Evolutionary conservation across 2,888 invertebrate genomes (phyloP), one percentile per base, ranked within the genome.

Genomic region (Drosophila testacea): DNA sequence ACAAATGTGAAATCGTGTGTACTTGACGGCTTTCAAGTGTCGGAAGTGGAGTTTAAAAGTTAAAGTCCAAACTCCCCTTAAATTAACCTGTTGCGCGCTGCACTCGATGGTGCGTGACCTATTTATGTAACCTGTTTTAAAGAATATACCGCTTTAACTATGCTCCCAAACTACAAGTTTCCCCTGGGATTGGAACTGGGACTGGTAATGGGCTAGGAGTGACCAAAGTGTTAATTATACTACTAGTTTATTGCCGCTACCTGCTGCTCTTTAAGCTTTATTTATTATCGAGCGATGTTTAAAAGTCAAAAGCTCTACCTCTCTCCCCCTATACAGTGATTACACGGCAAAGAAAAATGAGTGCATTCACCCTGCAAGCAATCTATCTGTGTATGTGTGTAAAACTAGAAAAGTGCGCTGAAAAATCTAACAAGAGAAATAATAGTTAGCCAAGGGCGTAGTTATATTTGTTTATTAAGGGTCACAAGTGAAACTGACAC

Each of bases 81-180:
- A 22, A 46, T 76, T 71, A 75, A 86, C 87, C 87, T 83, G 89
- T 88, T 87, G 89, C 71, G 86, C 84, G 81, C 65, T 83, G 89
- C 89, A 78, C 75, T 88, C 83, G 77, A 71, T 88, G 84, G 84
- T 89, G 85, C 88, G 88, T 88, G 88, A 88, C 91, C 85, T 76
- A 91, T 91, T 91, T 91, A 90, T 90, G 89, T 90, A 91, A 91
- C 91, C 91, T 90, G 91, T 91, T 91, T 79, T 64, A 68, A 81
- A 76, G 76, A 79, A 83, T 75, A 76, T 62, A 83, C 83, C 83
- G 79, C 75, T 76, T 69, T 63, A 72, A 77, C 60, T 59, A 62
- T 71, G 63, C 75, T 69, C 64, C 70, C 66, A 70, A 64, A 75
- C 79, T 76, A 81, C 85, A 82, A 76, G 88, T 87, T 88, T 77